Evolutionary conservation across 1,140 invertebrate genomes (phyloP), one percentile per base, ranked within the genome.

Genomic region (Mycetomoellerius zeteki): DNA sequence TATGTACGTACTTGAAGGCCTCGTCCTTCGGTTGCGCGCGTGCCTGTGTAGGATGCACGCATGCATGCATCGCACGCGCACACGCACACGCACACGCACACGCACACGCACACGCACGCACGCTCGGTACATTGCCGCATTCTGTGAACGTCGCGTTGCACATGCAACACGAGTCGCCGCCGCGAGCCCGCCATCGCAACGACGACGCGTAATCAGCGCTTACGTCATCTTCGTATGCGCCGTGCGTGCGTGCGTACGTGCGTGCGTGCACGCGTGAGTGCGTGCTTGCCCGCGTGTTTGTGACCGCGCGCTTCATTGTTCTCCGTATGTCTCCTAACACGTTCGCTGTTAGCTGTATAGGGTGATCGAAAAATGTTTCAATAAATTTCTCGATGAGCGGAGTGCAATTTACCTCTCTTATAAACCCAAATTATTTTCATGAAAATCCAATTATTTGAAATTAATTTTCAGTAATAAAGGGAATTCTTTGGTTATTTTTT

Each of bases 161-260:
- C 89, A 82, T 82, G 88, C 88, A 82, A 67, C 64, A 64, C 85
- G 58, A 76, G 69, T 75, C 60, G 87, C 47, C 85, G 71, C 24
- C 52, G 64, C 37, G 77, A 33, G 37, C 69, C 37, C 58, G 73
- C 73, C 88, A 82, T 85, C 84, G 77, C 89, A 80, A 60, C 89
- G 86, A 58, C 89, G 82, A 71, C 90, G 80, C 88, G 90, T 91
- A 92, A 92, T 92, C 91, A 91, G 80, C 87, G 89, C 88, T 91
- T 91, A 90, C 88, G 90, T 91, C 90, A 91, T 54, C 87, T 75
- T 60, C 78, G 76, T 86, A 67, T 86, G 81, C 72, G 64, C 33
- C 33, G 56, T 85, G 65, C 65, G 60, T 67, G 86, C 76, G n/a
- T 81, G 86, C 52, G 67, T 84, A 14, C 76, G 16, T 47, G 72